phyloP scores from a whole-genome alignment of 1,140 invertebrate species.

The Drosophila bipectinata region DNA sequence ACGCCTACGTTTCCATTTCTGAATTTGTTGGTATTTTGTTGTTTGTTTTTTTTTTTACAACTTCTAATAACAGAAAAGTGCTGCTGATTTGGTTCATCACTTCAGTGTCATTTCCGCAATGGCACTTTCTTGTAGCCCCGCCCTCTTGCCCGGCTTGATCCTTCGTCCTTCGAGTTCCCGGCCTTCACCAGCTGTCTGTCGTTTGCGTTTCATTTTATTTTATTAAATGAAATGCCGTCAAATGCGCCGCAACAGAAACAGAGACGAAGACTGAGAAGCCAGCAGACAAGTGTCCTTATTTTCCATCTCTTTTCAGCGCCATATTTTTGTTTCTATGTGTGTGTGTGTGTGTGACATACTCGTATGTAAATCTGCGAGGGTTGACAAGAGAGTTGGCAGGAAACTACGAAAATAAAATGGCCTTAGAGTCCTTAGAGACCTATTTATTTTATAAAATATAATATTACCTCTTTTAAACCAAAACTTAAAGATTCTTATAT shows the following conservation, averaged over 20 bases:
- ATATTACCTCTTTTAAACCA: background rate
- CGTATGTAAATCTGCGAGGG: slow-evolving; percentile 56
- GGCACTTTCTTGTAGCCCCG: slow-evolving; percentile 40
- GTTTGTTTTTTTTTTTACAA: slow-evolving; percentile 54
- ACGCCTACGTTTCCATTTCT: slow-evolving; percentile 11
- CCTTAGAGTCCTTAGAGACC: no score
- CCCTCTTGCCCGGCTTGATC: background rate
- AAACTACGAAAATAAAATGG: background rate
- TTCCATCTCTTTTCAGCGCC: background rate
- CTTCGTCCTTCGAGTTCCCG: slow-evolving; percentile 4
- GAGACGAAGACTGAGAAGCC: background rate
- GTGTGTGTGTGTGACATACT: slow-evolving; percentile 20
- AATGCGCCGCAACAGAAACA: slow-evolving; percentile 54
- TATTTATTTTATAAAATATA: background rate
- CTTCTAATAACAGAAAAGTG: slow-evolving; percentile 79
- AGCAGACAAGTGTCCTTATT: slow-evolving; percentile 18
- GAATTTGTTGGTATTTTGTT: background rate
- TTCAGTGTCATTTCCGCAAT: slow-evolving; percentile 69
- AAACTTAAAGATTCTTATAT: background rate
- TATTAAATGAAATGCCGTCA: slow-evolving; percentile 77
- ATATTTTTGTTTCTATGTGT: slow-evolving; percentile 29
- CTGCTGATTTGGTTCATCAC: slow-evolving; percentile 78
- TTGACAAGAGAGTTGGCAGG: slow-evolving; percentile 36
- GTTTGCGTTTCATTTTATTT: slow-evolving; percentile 75
- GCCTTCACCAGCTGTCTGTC: slow-evolving; percentile 55